Base-by-base conservation (phyloP, 2,113 vertebrate species). In the Salvelinus namaycush region DNA sequence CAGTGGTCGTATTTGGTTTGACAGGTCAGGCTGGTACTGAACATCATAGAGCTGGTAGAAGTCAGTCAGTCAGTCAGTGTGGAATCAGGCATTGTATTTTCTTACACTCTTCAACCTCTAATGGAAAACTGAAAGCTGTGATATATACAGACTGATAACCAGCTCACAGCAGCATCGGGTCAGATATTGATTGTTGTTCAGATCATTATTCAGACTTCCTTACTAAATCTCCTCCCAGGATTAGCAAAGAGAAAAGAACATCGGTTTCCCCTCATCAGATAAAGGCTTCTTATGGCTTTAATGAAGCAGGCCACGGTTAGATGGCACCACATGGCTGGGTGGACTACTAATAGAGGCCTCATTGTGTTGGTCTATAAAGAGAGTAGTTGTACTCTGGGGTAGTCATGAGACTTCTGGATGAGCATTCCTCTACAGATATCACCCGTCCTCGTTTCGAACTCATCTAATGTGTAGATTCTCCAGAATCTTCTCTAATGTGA, bases 281-380 rank as follows among this genome's bases (percentile, higher is more conserved):
- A 90, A 90, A 91, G 54, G 80, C 79, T 68, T 73, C 87, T 73
- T 88, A 81, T 87, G 70, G 81, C 86, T 87, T 89, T 92, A 91
- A 93, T 93, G 87, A 87, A 90, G 90, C 90, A 85, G 89, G 83
- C 81, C n/a, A 86, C 86, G 85, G 87, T 86, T 84, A 78, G 87
- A 89, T 87, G 84, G 87, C 86, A 83, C 77, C 86, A 89, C 85
- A 90, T 87, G 88, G 82, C 87, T 88, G 92, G 88, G 89, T 89
- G 84, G 84, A 83, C 82, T 82, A 81, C 77, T 84, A 83, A 92
- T 90, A 93, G 89, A 90, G 87, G 87, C 76, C 76, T 89, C 87
- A 91, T 92, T 94, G 92, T 93, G 86, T 73, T 76, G 11, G 72
- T 4, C 13, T 74, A 89, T 86, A 91, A 91, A 84, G 87, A 81